Base-by-base conservation (phyloP, 2,113 vertebrate species). In the Casuarius casuarius region DNA sequence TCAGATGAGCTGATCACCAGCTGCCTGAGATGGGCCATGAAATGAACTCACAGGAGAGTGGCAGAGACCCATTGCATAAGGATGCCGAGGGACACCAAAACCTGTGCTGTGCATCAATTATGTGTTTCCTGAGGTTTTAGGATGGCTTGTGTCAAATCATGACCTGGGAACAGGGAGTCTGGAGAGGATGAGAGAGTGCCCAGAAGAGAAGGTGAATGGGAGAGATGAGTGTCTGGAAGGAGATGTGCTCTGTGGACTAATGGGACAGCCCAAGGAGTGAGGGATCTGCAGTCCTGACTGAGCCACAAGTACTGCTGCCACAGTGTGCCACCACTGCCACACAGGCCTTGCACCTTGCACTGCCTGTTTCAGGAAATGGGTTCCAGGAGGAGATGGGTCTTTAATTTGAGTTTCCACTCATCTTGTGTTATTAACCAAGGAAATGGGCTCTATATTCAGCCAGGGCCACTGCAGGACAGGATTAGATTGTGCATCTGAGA, bases 41-140 rank as follows among this genome's bases (percentile, higher is more conserved):
- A 84, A 48, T 38, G 46, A 46, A 31, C 9, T 40, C 22, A 35
- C 0, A 3, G 72, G 33, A 29, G 22, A 61, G 42, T 1, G 0
- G 13, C 16, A 22, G 6, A 54, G 35, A 49, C 46, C 25, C 76
- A 26, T 23, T 79, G 6, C 12, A 26, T 20, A 42, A 51, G 85
- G 42, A 5, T 73, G 68, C 42, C 28, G 19, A 12, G 17, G 61
- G 61, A 13, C 68, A 78, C 49, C 38, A 12, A 56, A 70, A 16
- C 19, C 22, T 44, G 48, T 40, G 61, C 84, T 74, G n/a, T 38
- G 35, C 46, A 25, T 49, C 51, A 54, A 35, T 49, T 7, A 1
- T 68, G 61, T 8, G 35, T 7, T 59, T 65, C 46, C 18, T 19
- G 46, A 48, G 46, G 46, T 48, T 73, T 51, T 20, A 66, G 17